A percentile compares a stretch with the other conserved stretches of the same genome.
phyloP scores from a whole-genome alignment of 2,797 vertebrate genomes.

The Loris lydekkerianus region DNA sequence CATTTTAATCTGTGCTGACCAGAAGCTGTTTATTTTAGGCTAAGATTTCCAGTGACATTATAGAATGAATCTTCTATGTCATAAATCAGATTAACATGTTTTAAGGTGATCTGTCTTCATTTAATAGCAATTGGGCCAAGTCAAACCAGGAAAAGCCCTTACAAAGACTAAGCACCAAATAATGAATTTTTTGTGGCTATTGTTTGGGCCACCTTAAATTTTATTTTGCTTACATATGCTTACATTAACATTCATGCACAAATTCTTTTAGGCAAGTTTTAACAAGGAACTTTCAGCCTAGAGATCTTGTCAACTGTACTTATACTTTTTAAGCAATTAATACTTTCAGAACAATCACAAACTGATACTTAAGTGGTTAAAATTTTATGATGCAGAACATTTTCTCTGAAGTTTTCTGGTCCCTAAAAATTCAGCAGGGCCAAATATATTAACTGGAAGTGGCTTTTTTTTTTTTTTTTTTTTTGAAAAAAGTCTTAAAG shows the following conservation, averaged over 20 bases:
- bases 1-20: constrained; percentile 75
- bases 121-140: constrained; percentile 62
- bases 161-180: constrained; percentile 56
- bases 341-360: constrained; percentile 71
- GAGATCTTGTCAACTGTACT: constrained; percentile 60
- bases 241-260: constrained; percentile 72
- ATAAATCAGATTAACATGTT: constrained; percentile 66
- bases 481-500: constrained; percentile 44
- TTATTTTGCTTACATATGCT: constrained; percentile 67
- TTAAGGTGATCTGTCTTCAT: constrained; percentile 79
- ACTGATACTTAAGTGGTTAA: constrained; percentile 48
- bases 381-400: constrained; percentile 68
- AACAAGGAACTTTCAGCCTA: constrained; percentile 62
- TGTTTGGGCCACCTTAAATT: constrained; percentile 71
- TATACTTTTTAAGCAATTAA: constrained; percentile 60
- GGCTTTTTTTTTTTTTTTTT: too few species aligned
- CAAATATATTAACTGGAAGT: constrained; percentile 75
- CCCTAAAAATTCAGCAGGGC: constrained; percentile 73
- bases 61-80: constrained; percentile 74
- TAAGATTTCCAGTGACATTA: constrained; percentile 69
- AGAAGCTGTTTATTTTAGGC: constrained; percentile 69
- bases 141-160: constrained; percentile 71
- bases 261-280: constrained; percentile 66
- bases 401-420: constrained; percentile 69
- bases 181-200: constrained; percentile 64